These are phyloP conservation scores for Cephus sareptanus DNA, from an alignment of 2,888 invertebrate species.

Conservation along the genomic window DNA sequence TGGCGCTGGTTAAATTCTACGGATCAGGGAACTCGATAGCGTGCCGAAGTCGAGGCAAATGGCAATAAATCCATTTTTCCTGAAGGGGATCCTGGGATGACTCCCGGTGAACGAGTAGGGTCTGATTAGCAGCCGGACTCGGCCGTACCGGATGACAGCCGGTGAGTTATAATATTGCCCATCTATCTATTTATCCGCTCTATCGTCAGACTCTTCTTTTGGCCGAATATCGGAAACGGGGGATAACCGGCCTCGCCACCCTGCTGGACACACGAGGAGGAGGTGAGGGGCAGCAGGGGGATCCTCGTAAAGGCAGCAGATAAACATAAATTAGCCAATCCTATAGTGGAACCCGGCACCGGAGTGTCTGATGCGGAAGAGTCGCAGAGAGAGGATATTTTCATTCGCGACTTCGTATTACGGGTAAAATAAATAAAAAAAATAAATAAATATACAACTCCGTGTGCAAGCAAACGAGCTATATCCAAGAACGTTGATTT, in stretches of 20 bases:
- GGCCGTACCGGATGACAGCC: slow-evolving; percentile 66
- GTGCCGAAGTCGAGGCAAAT: slow-evolving; percentile 66
- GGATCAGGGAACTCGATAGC: slow-evolving; percentile 67
- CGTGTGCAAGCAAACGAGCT: not conserved
- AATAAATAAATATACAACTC: not conserved
- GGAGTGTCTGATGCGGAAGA: not conserved
- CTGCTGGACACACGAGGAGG: slow-evolving; percentile 6
- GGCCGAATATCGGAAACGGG: slow-evolving; percentile 42
- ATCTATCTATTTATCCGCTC: slow-evolving; percentile 67
- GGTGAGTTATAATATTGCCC: slow-evolving; percentile 67
- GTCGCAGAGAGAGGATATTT: not conserved
- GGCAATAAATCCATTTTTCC: slow-evolving; percentile 67
- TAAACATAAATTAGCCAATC: slow-evolving; percentile 48
- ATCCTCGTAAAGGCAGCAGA: slow-evolving; percentile 37
- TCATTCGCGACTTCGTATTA: not conserved
- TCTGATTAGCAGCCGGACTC: slow-evolving; percentile 67
- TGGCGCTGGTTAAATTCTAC: slow-evolving; percentile 56
- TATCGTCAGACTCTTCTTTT: slow-evolving; percentile 42
- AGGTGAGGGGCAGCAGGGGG: not conserved
- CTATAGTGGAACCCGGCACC: not conserved
- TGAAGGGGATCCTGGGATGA: slow-evolving; percentile 56
- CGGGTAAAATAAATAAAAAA: too few species aligned
- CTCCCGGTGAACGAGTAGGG: slow-evolving; percentile 57
- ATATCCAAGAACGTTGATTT: not conserved
- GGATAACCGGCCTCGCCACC: slow-evolving; percentile 10